These are phyloP conservation scores for Lysiphlebus fabarum DNA, from an alignment of 1,140 invertebrate genomes.

Conservation along the genomic window DNA sequence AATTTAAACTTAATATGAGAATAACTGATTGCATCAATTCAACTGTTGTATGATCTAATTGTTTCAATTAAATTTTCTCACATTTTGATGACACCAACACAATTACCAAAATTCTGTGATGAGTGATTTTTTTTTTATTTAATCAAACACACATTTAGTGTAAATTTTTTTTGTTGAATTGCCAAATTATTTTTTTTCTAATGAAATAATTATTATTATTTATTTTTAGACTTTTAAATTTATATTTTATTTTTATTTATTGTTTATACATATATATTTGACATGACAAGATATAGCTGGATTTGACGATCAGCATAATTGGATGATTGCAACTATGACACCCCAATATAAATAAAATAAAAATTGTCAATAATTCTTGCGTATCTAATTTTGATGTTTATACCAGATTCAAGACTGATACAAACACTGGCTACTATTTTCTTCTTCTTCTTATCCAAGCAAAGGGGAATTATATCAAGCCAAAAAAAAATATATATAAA, in stretches of 20 bases:
- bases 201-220: no score
- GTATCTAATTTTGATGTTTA: conserved; percentile 10
- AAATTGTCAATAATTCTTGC: not conserved
- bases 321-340: conserved; percentile 6
- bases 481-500: conserved; percentile 11
- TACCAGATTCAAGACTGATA: conserved; percentile 1
- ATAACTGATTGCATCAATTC: conserved; percentile 51
- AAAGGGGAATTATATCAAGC: conserved; percentile 12
- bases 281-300: no score
- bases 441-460: conserved; percentile 34
- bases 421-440: conserved; percentile 16
- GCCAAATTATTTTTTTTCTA: no score
- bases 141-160: not conserved
- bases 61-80: conserved; percentile 54
- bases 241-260: no score
- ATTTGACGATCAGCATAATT: not conserved
- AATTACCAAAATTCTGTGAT: conserved; percentile 15
- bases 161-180: no score
- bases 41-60: conserved; percentile 45
- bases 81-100: conserved; percentile 47
- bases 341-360: not conserved
- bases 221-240: no score
- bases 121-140: conserved; percentile 8
- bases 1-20: conserved; percentile 27
- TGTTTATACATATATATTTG: no score